Percentiles rank a stretch among this genome's conserved stretches.
These are phyloP conservation scores for Ptychoptera contaminata DNA, from an alignment of 2,888 invertebrate species.

Conservation along the genomic window DNA sequence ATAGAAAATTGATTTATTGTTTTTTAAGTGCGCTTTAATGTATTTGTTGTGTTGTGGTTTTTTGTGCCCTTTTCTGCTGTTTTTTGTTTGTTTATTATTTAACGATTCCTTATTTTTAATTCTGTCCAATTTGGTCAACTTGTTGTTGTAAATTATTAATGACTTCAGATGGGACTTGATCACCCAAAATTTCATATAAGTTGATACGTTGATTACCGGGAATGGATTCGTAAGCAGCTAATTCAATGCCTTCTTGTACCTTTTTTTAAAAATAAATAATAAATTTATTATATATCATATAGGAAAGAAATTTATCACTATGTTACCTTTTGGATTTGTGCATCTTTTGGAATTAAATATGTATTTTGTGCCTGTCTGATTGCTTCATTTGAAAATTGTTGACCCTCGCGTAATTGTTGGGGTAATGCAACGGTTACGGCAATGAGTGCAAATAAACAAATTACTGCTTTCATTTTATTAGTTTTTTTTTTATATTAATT, in stretches of 20 bases:
- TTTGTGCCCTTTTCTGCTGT: background rate
- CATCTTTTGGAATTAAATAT: constrained; percentile 69
- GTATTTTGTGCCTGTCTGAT: constrained; percentile 78
- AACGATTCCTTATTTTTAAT: constrained; percentile 24
- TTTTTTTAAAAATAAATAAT: constrained; percentile 17
- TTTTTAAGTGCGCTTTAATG: background rate
- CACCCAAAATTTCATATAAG: constrained; percentile 68
- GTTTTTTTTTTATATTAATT: no score
- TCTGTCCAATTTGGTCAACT: constrained; percentile 67
- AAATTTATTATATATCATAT: constrained; percentile 1
- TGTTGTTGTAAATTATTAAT: constrained; percentile 75
- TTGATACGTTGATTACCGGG: constrained; percentile 73
- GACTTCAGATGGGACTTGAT: constrained; percentile 73
- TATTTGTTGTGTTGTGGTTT: background rate
- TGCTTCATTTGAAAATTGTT: constrained; percentile 69
- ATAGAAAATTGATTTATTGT: no score
- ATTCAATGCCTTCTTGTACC: constrained; percentile 73
- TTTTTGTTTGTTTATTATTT: background rate
- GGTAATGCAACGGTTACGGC: constrained; percentile 41
- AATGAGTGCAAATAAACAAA: constrained; percentile 30
- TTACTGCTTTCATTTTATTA: constrained; percentile 13
- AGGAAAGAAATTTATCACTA: background rate
- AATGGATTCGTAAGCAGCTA: constrained; percentile 74
- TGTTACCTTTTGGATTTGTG: constrained; percentile 64
- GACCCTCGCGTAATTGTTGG: constrained; percentile 51